These are phyloP conservation scores for Montipora capitata DNA, from an alignment of 92 coral and sea anemone species.

Conservation along the genomic window DNA sequence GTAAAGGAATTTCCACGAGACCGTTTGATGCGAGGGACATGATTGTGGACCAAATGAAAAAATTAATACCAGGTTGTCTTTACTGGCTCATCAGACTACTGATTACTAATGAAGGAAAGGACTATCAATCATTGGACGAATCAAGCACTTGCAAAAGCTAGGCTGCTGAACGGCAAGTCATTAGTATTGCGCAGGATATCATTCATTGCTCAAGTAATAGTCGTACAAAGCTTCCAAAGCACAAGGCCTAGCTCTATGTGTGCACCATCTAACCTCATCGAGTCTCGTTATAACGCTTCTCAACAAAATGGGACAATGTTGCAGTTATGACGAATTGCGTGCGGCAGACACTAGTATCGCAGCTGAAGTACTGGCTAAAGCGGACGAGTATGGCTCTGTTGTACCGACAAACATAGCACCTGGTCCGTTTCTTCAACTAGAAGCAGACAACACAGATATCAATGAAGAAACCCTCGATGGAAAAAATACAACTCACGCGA, in stretches of 20 bases:
- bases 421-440: constrained; percentile 57
- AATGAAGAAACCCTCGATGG: constrained; percentile 71
- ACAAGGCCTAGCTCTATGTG: constrained; percentile 46
- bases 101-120: not conserved
- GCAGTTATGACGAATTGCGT: constrained; percentile 33
- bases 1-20: too few species aligned
- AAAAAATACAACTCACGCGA: constrained; percentile 42
- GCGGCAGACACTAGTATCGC: constrained; percentile 43
- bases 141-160: not conserved
- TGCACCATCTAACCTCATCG: constrained; percentile 54
- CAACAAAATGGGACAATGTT: constrained; percentile 39
- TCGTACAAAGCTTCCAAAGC: too few species aligned
- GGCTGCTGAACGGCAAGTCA: not conserved
- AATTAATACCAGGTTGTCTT: not conserved
- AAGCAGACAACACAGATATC: constrained; percentile 47
- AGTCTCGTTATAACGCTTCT: constrained; percentile 16
- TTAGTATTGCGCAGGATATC: constrained; percentile 39
- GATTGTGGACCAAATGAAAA: not conserved
- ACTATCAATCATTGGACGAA: not conserved
- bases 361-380: constrained; percentile 37
- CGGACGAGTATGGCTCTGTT: constrained; percentile 32
- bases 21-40: not conserved
- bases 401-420: constrained; percentile 48
- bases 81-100: not conserved
- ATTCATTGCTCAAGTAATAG: constrained; percentile 15